A percentile compares a stretch with the other conserved stretches of the same genome.
Conservation (phyloP, 2,797 vertebrate genomes). For the Schizopygopsis pylzovi region DNA sequence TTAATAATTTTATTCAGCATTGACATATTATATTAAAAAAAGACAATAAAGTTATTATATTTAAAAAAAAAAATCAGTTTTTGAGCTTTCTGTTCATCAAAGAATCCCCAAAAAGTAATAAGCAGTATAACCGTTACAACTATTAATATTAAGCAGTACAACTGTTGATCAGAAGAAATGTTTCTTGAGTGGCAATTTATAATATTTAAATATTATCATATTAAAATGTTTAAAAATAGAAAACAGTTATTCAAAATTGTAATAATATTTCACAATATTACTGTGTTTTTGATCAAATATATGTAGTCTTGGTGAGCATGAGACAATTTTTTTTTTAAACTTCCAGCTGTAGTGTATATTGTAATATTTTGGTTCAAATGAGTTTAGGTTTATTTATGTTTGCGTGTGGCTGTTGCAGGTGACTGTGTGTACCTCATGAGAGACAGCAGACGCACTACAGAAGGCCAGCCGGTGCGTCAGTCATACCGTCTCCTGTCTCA, state of each 20-base stretch:
- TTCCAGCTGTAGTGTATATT: neutral
- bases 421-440: conserved; percentile 99
- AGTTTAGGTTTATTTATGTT: neutral
- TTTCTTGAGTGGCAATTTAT: too few species aligned
- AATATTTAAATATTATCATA: too few species aligned
- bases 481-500: conserved; percentile 94
- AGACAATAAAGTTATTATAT: neutral
- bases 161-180: too few species aligned
- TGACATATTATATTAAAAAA: neutral
- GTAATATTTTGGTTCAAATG: neutral
- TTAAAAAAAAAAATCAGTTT: neutral
- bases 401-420: conserved; percentile 67
- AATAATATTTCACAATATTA: too few species aligned
- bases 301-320: neutral
- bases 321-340: neutral
- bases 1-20: neutral
- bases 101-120: neutral
- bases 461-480: conserved; percentile 94
- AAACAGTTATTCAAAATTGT: neutral
- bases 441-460: conserved; percentile 92
- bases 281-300: neutral
- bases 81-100: neutral
- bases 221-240: neutral
- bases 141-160: too few species aligned
- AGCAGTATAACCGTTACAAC: too few species aligned